Evolutionary conservation across 2,888 invertebrate genomes (phyloP).

Genomic region (Crematogaster levior): DNA sequence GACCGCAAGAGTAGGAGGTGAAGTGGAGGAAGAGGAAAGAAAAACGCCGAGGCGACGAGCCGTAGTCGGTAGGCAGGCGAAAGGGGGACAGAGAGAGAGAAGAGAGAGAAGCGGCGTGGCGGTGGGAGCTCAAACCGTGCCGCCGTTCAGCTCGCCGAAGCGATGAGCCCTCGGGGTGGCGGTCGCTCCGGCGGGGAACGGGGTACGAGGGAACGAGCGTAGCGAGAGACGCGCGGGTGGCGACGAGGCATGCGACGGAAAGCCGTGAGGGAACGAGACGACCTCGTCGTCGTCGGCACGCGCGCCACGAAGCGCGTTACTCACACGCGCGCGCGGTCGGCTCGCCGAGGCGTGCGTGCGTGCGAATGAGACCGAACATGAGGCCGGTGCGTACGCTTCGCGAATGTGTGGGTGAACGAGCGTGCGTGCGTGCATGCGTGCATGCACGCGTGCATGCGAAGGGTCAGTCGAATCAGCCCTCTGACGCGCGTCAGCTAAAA

Average conservation of each 20-base stretch:
- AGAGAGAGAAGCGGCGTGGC: constrained; percentile 60
- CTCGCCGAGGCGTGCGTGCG: constrained; percentile 61
- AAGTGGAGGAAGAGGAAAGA: constrained; percentile 50
- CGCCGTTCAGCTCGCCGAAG: constrained; percentile 81
- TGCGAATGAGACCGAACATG: constrained; percentile 61
- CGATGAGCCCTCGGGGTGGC: constrained; percentile 83
- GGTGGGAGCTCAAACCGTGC: constrained; percentile 74
- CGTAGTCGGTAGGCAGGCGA: constrained; percentile 58
- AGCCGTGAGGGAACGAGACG: constrained; percentile 56
- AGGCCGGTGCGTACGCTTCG: constrained; percentile 29
- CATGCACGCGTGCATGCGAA: background rate
- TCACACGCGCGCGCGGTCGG: constrained; percentile 69
- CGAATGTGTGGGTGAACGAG: background rate
- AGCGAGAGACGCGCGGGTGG: constrained; percentile 55
- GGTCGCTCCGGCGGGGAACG: constrained; percentile 71
- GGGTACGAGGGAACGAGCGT: constrained; percentile 52
- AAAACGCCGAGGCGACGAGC: constrained; percentile 58
- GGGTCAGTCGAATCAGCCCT: constrained; percentile 7
- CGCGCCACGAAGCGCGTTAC: constrained; percentile 82
- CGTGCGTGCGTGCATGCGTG: background rate
- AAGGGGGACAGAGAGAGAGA: constrained; percentile 38
- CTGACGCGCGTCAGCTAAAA: constrained; percentile 55
- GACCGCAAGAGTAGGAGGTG: constrained; percentile 56
- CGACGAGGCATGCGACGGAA: constrained; percentile 55
- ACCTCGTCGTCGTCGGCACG: constrained; percentile 80